phyloP scores from a whole-genome alignment of 2,797 vertebrate species.

The Phataginus tetradactyla region DNA sequence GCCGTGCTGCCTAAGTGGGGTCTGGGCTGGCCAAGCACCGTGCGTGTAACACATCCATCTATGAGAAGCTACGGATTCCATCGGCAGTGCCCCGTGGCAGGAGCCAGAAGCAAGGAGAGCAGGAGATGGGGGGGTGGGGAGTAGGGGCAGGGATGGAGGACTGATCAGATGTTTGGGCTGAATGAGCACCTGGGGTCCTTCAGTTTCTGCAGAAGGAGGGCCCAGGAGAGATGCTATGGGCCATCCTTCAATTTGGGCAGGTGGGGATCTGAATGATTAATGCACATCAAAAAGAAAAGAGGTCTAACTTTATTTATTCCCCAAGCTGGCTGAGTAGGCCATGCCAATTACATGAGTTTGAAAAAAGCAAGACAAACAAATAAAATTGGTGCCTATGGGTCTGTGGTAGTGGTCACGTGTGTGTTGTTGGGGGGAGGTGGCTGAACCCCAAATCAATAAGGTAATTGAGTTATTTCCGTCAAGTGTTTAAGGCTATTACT shows the following conservation, averaged over 20 bases:
- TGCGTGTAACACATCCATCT: too few relatives aligned
- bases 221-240: not conserved
- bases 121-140: not conserved
- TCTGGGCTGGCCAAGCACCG: not conserved
- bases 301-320: not conserved
- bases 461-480: constrained; percentile 50
- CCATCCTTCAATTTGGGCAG: not conserved
- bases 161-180: not conserved
- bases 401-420: not conserved
- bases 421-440: not conserved
- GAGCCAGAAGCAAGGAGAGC: not conserved
- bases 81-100: not conserved
- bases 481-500: constrained; percentile 53
- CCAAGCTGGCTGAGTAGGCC: not conserved
- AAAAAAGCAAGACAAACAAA: not conserved
- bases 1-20: fast-evolving
- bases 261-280: not conserved
- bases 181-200: constrained; percentile 1
- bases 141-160: not conserved
- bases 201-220: not conserved
- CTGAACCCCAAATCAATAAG: constrained; percentile 34
- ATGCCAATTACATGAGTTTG: not conserved
- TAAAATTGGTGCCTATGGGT: fast-evolving
- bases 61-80: fast-evolving
- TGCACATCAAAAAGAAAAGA: not conserved